Base-by-base conservation (phyloP, 2,797 vertebrate genomes). In the Darevskia mixta region DNA sequence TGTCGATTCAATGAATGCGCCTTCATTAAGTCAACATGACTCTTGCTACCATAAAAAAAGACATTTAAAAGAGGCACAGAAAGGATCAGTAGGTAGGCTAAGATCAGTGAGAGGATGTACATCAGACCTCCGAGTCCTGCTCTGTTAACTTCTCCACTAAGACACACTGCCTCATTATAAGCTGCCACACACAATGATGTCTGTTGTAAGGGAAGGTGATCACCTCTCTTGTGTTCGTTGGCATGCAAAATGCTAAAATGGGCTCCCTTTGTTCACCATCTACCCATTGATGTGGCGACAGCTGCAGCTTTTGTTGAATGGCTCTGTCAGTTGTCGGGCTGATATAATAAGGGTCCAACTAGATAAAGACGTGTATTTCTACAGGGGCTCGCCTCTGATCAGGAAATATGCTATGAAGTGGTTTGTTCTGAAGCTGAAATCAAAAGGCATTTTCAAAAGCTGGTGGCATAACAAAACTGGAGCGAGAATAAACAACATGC, bases 401-500 rank as follows among this genome's bases (percentile, higher is more conserved):
- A 86, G 83, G 85, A 88, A 94, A 86, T 86, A 87, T 9, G 4
- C 58, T 91, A 72, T 92, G 87, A 94, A 93, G 88, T 91, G 90
- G 66, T 29, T 67, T 85, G 85, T 92, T 92, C 88, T 88, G 77
- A 94, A 86, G 86, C 86, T 79, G 55, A 89, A 94, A 94, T 94
- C 69, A 93, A 94, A 94, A 45, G 35, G 29, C 67, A 82, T 23
- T 58, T 69, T 92, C 92, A 88, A 95, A 92, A 92, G 87, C 64
- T 82, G 58, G 29, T 82, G 61, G 25, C 29, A 83, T 77, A 90
- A 93, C 92, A 92, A 91, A 85, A 0, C 0, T 64, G 86, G n/a
- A 55, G 93, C 82, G 8, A 84, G 87, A 80, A 93, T 76, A 92
- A 93, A 94, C 66, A 92, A 92, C 43, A 93, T 58, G 8, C 38